Evolutionary conservation across 2,888 invertebrate genomes (phyloP), one percentile per base, ranked within the genome.

Genomic region (Tanytarsus gracilentus): DNA sequence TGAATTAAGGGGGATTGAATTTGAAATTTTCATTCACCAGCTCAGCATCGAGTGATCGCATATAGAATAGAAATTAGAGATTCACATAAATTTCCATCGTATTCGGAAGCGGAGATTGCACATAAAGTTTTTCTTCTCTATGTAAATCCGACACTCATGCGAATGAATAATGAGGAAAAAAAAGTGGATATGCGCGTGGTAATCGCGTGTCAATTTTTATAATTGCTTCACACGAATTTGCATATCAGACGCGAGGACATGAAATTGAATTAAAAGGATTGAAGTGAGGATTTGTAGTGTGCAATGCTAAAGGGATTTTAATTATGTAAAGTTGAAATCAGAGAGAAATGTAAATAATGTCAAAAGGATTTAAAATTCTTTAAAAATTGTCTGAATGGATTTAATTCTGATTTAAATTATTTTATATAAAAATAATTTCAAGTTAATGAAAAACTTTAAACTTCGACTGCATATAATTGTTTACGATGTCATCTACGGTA

Each of bases 51-150:
- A n/a, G n/a, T 29, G 29, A 51, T 27, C 30, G 29, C 51, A 29
- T 51, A 29, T 51, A 51, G 18, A 51, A 51, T 18, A 30, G 30
- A 51, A 51, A 51, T 51, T 51, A 51, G 29, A 51, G 30, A 51
- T 18, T 29, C 27, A 27, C 16, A 30, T 30, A 30, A 39, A 51
- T 30, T 51, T 14, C 16, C 21, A 18, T 9, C 9, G 16, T 39
- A 36, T 36, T 14, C n/a, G 36, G n/a, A 36, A n/a, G 36, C 36
- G 16, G 16, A 36, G 16, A 16, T 36, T 14, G 16, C 16, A 14
- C 14, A 36, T 36, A 36, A 36, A 36, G 16, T 16, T 44, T 44
- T 21, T 44, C 6, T 4, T 36, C 36, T 36, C 14, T 36, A 7
- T 36, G 30, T 27, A 51, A 27, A 51, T 18, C 30, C 14, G 30